Base-by-base conservation (phyloP, 2,888 invertebrate species). In the Pogonocherus hispidulus region DNA sequence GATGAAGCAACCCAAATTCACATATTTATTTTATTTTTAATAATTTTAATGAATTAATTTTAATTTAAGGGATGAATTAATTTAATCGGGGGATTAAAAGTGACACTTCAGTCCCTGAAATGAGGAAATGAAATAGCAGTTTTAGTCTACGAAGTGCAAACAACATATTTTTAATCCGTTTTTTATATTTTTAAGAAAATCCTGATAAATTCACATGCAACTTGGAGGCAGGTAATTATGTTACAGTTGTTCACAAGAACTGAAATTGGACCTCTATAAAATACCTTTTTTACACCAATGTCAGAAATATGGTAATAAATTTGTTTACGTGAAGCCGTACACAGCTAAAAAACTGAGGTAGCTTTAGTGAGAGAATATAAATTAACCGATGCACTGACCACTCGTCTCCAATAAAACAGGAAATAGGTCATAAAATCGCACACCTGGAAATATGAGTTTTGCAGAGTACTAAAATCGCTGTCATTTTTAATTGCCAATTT, bases 281-380 rank as follows among this genome's bases (percentile, higher is more conserved):
- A 14, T 41, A 14, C 11, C 5, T 41, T 41, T 41, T n/a, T 41
- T 41, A 3, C 16, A n/a, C 41, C 14, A 14, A n/a, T n/a, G 41
- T 8, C 14, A 41, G 3, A 41, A 41, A 41, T 41, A 41, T 16
- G 41, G 41, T n/a, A n/a, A 14, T 9, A 41, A 41, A 41, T 41
- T 32, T 41, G 14, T 16, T 14, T 41, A 41, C n/a, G 41, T 41
- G 0, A 1, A 14, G n/a, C 41, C n/a, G 41, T 41, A n/a, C n/a
- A 11, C n/a, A 41, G 41, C 4, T n/a, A 1, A 16, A 41, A 41
- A 41, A 41, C 16, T 41, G n/a, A 41, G 5, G n/a, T 0, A 16
- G 41, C 41, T 41, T 41, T 41, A 41, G 41, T 41, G 14, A 41
- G 14, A 16, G 41, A 41, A 41, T 41, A 41, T 41, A 41, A 41